Evolutionary conservation across 2,113 vertebrate genomes (phyloP).

Genomic region (Coturnix japonica): DNA sequence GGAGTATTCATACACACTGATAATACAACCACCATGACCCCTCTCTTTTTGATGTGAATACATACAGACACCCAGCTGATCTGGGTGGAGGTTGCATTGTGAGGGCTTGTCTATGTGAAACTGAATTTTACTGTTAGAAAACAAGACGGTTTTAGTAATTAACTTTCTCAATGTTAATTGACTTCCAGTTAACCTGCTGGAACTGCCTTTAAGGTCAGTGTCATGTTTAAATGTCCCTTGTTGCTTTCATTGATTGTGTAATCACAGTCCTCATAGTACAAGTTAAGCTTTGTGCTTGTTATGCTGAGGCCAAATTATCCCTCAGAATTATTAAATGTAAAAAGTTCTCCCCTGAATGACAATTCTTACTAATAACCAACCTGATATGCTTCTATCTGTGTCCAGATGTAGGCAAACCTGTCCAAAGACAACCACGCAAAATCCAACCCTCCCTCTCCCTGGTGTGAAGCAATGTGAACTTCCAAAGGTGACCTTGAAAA

Average conservation of each 20-base stretch:
- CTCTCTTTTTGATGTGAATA: not conserved
- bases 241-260: slow-evolving; percentile 38
- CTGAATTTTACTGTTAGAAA: slow-evolving; percentile 67
- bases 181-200: slow-evolving; percentile 69
- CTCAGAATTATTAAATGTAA: slow-evolving; percentile 34
- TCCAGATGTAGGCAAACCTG: not conserved
- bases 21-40: not conserved
- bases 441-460: not conserved
- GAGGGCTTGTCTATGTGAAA: slow-evolving; percentile 42
- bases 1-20: not conserved
- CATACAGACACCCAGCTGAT: accelerated
- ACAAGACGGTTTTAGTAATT: slow-evolving; percentile 59
- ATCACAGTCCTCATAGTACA: slow-evolving; percentile 47
- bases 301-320: slow-evolving; percentile 4
- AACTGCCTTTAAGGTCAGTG: slow-evolving; percentile 39
- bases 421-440: not conserved
- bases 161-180: slow-evolving; percentile 75
- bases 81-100: not conserved
- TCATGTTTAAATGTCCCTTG: slow-evolving; percentile 60
- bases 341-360: slow-evolving; percentile 12
- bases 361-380: not conserved
- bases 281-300: slow-evolving; percentile 65
- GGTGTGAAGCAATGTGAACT: not conserved
- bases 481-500: slow-evolving; percentile 17
- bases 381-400: not conserved